A percentile compares a stretch with the other conserved stretches of the same genome.
Evolutionary conservation across 2,888 invertebrate species (phyloP).

Genomic region (Limnephilus auricula): DNA sequence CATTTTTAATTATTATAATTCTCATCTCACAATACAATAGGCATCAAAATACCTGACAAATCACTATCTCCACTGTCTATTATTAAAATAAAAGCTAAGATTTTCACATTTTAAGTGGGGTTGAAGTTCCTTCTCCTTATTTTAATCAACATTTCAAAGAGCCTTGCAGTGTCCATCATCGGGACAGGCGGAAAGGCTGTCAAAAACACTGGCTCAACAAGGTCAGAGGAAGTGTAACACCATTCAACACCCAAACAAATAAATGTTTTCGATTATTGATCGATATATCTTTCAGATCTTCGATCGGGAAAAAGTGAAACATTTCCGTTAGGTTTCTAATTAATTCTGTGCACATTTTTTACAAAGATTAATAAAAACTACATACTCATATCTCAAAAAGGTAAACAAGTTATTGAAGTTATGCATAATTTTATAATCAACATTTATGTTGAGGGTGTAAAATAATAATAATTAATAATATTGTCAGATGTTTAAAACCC

Average conservation of each 20-base stretch:
- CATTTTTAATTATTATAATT: neutral
- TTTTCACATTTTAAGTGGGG: neutral
- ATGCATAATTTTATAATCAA: neutral
- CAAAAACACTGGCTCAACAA: too few species aligned
- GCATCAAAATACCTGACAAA: neutral
- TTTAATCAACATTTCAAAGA: neutral
- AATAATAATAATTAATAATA: slow-evolving; percentile 2
- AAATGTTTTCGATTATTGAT: too few species aligned
- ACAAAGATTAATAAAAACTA: neutral
- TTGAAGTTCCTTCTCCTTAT: too few species aligned
- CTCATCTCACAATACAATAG: neutral
- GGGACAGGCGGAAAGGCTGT: too few species aligned
- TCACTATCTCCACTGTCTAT: neutral
- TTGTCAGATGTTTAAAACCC: neutral
- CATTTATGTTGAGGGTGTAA: neutral
- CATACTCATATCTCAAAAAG: neutral
- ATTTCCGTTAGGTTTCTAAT: neutral
- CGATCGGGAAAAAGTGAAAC: too few species aligned
- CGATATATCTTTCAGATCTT: too few species aligned
- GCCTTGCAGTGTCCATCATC: too few species aligned
- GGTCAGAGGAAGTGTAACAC: neutral
- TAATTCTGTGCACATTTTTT: neutral
- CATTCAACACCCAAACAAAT: neutral
- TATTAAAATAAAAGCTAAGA: neutral
- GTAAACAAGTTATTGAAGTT: neutral